phyloP scores from a whole-genome alignment of 2,113 vertebrate genomes.

The Morone saxatilis region DNA sequence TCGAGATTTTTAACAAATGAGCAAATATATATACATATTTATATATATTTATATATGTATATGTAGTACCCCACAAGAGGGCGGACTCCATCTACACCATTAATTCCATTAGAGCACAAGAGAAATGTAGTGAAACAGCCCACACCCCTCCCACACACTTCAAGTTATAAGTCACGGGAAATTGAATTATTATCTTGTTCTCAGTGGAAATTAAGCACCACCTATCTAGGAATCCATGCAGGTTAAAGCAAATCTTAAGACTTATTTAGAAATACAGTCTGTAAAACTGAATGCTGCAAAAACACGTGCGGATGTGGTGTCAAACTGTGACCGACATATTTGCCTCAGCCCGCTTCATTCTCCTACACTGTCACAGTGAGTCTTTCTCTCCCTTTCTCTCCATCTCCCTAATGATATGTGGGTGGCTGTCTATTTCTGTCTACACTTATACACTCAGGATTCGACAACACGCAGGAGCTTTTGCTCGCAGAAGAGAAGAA shows the following conservation, averaged over 20 bases:
- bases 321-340: slow-evolving; percentile 68
- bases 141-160: slow-evolving; percentile 60
- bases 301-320: slow-evolving; percentile 43
- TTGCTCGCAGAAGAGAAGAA: slow-evolving; percentile 73
- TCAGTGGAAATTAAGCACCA: slow-evolving; percentile 32
- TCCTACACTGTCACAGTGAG: slow-evolving; percentile 70
- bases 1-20: slow-evolving; percentile 36
- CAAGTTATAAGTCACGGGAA: slow-evolving; percentile 49
- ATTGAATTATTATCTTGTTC: slow-evolving; percentile 43
- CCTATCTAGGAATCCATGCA: background rate
- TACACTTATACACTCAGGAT: slow-evolving; percentile 74
- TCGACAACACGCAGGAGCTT: slow-evolving; percentile 67
- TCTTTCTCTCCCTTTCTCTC: slow-evolving; percentile 69
- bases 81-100: slow-evolving; percentile 60
- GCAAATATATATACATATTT: background rate
- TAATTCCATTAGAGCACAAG: slow-evolving; percentile 49
- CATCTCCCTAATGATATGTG: slow-evolving; percentile 85
- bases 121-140: slow-evolving; percentile 35
- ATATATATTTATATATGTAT: background rate
- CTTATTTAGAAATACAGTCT: background rate
- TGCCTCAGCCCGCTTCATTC: slow-evolving; percentile 55
- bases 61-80: slow-evolving; percentile 69
- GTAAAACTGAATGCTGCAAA: background rate
- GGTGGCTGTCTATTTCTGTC: slow-evolving; percentile 87
- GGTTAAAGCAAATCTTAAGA: background rate